phyloP scores from a whole-genome alignment of 2,797 vertebrate genomes.

The Scarus forsteni region DNA sequence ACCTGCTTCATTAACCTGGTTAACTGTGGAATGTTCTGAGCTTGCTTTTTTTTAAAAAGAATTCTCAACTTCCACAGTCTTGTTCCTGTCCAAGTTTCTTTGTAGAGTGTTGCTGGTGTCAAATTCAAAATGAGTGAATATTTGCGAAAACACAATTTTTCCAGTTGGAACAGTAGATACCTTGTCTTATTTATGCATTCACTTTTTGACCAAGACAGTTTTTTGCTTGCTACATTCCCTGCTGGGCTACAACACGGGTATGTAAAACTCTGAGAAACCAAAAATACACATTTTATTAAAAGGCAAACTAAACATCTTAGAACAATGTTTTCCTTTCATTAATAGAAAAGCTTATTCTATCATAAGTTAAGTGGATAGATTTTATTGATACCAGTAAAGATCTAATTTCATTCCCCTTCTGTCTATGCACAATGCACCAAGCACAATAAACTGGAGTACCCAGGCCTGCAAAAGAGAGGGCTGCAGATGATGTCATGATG shows the following conservation, averaged over 20 bases:
- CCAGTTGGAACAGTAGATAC: too few species aligned
- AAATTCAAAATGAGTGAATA: too few species aligned
- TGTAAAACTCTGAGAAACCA: not conserved
- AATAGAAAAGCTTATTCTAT: constrained; percentile 65
- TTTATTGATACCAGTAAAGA: constrained; percentile 63
- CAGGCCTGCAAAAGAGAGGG: constrained; percentile 39
- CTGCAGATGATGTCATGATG: constrained; percentile 74
- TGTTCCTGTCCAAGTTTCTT: too few species aligned
- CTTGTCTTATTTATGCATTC: too few species aligned
- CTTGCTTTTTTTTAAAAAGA: too few species aligned
- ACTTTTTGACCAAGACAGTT: too few species aligned
- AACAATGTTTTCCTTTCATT: constrained; percentile 64
- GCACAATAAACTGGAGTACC: constrained; percentile 58
- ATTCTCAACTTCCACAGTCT: too few species aligned
- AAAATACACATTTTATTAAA: constrained; percentile 5
- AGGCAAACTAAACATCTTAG: constrained; percentile 51
- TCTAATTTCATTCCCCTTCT: constrained; percentile 65
- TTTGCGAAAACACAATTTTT: too few species aligned
- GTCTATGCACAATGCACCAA: constrained; percentile 52
- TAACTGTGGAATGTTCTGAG: too few species aligned
- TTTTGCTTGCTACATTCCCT: too few species aligned
- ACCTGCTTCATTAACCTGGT: too few species aligned
- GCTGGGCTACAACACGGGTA: not conserved
- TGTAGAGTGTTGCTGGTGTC: too few species aligned
- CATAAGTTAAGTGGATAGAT: constrained; percentile 68